A percentile compares a stretch with the other conserved stretches of the same genome.
These are phyloP conservation scores for Bombus terrestris DNA, from an alignment of 1,140 invertebrate species.

Conservation along the genomic window DNA sequence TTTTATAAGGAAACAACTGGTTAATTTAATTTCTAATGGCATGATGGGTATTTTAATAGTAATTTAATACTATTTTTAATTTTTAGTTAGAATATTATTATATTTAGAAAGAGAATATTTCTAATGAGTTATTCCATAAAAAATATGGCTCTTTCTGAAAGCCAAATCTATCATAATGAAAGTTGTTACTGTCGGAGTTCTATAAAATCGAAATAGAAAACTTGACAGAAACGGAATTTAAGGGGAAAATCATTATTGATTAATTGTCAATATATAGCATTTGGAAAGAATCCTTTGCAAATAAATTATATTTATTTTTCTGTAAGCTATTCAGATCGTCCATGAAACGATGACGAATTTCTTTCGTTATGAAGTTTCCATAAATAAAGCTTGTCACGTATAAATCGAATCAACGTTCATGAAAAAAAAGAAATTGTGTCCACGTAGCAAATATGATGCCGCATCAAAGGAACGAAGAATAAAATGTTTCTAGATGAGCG, in stretches of 20 bases:
- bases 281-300: background rate
- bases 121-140: too few relatives aligned
- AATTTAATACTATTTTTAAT: background rate
- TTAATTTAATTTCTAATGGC: background rate
- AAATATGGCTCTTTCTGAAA: too few relatives aligned
- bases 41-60: background rate
- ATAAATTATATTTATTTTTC: background rate
- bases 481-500: constrained; percentile 25
- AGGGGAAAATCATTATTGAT: too few relatives aligned
- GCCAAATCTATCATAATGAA: too few relatives aligned
- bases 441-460: background rate
- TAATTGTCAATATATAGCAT: background rate
- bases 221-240: too few relatives aligned
- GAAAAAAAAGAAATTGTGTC: background rate
- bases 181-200: too few relatives aligned
- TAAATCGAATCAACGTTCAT: background rate
- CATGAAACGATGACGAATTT: background rate
- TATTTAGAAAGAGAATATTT: too few relatives aligned
- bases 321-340: background rate
- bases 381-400: background rate
- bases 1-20: background rate
- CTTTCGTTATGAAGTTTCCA: background rate
- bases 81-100: too few relatives aligned
- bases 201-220: too few relatives aligned
- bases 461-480: constrained; percentile 10